Base-by-base conservation (phyloP, 1,140 invertebrate species). In the Dreissena polymorpha region DNA sequence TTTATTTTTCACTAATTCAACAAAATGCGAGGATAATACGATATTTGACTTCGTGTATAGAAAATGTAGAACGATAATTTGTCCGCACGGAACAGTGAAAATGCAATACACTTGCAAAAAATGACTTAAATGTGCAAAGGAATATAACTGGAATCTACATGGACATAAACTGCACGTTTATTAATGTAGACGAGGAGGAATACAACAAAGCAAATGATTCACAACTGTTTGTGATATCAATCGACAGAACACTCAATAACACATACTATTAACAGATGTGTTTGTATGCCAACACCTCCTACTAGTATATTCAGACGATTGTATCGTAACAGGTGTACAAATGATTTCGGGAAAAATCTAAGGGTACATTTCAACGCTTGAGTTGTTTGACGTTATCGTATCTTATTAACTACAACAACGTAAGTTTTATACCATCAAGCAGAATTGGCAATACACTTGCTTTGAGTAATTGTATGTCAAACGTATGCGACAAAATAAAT, bases 1-100 rank as follows among this genome's bases (percentile, higher is more conserved):
- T 5, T 2, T 8, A 39, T 39, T 39, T 39, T 39, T 39, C 3
- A 8, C 39, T 39, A 39, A 39, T 5, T 5, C 39, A 51, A 3
- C 65, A 63, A 82, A 53, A 21, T 89, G 87, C 72, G 14, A 50
- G n/a, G 16, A 63, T 0, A 72, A 65, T 23, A 64, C 83, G 27
- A 85, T 88, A n/a, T 89, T 75, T 60, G 87, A 89, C 69, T 85
- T 85, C 1, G 85, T 87, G 23, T 23, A 21, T 21, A 18, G 39
- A 0, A 49, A 50, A 10, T 89, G 88, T 74, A 64, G 86, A 7
- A 29, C 39, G 16, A 80, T 86, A 1, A 29, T 23, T 13, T 88
- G 85, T 70, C 10, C 18, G 25, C 70, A n/a, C n/a, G 50, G 27
- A 5, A 25, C 12, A 76, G 23, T 79, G 70, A 53, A 14, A 73